Evolutionary conservation across 2,888 invertebrate species (phyloP), one percentile per base, ranked within the genome.

Genomic region (Corbicula japonica): DNA sequence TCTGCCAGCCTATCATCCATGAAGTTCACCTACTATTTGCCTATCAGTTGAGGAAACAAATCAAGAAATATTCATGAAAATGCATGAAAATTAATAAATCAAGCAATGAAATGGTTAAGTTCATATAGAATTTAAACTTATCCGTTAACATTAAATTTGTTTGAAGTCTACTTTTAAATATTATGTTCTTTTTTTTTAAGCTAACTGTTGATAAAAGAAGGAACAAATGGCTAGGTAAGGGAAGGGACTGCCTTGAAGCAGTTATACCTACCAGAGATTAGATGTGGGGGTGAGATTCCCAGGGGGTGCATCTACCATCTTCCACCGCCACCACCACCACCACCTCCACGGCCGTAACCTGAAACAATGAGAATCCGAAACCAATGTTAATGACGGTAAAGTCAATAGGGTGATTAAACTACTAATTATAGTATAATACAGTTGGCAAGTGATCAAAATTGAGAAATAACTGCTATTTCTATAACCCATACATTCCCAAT

Each of bases 301-400:
- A 41, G 32, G n/a, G 52, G 50, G 38, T 56, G n/a, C n/a, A n/a
- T n/a, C 44, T 63, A 72, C 71, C 62, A 54, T 54, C 71, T n/a
- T n/a, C 54, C 54, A 21, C 71, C 50, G 10, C 54, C 54, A 10
- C 54, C 28, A 28, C 54, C 41, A 41, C 76, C 65, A 30, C 80
- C 76, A 34, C 76, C 63, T 23, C 82, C 82, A 35, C 78, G 60
- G 12, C 82, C 82, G 50, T 76, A 76, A 28, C 82, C 82, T 82
- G 63, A 0, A 66, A 66, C 12, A 41, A 15, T 23, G 1, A 18
- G 15, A 46, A 62, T 21, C n/a, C 10, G 35, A 32, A 30, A n/a
- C n/a, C n/a, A n/a, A n/a, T n/a, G n/a, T n/a, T n/a, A n/a, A n/a
- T n/a, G n/a, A n/a, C n/a, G n/a, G n/a, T n/a, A n/a, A n/a, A n/a